Evolutionary conservation across 2,888 invertebrate genomes (phyloP).

Genomic region (Drosophila emarginata): DNA sequence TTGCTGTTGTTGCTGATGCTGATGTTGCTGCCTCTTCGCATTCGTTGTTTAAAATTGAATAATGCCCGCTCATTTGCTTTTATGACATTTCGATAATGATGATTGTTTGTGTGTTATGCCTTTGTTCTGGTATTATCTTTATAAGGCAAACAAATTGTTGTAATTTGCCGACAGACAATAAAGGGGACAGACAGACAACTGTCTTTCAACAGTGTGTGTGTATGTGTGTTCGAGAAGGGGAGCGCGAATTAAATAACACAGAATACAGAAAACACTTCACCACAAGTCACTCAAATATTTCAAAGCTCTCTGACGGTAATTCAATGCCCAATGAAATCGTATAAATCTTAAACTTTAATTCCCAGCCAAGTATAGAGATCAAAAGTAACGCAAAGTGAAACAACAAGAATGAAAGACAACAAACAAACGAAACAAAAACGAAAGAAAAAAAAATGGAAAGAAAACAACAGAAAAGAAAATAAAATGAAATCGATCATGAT

Average conservation of each 20-base stretch:
- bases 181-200: conserved; percentile 3
- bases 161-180: conserved; percentile 55
- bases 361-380: conserved; percentile 59
- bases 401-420: conserved; percentile 20
- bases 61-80: conserved; percentile 77
- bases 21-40: conserved; percentile 25
- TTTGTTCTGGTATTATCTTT: conserved; percentile 73
- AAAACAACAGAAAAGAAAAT: conserved; percentile 7
- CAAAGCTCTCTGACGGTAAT: conserved; percentile 55
- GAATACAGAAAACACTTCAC: conserved; percentile 36
- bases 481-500: conserved; percentile 78
- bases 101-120: conserved; percentile 62
- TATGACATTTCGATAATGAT: conserved; percentile 79
- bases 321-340: conserved; percentile 75
- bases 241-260: neutral
- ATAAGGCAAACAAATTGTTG: conserved; percentile 79
- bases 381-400: conserved; percentile 65
- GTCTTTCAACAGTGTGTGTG: neutral
- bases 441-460: conserved; percentile 10
- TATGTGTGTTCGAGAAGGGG: too few species aligned
- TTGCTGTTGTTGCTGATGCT: conserved; percentile 18
- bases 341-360: conserved; percentile 70
- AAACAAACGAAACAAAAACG: conserved; percentile 15
- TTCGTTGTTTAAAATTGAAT: conserved; percentile 74
- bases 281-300: conserved; percentile 56